Conservation (phyloP, 2,797 vertebrate genomes). For the Acipenser ruthenus region DNA sequence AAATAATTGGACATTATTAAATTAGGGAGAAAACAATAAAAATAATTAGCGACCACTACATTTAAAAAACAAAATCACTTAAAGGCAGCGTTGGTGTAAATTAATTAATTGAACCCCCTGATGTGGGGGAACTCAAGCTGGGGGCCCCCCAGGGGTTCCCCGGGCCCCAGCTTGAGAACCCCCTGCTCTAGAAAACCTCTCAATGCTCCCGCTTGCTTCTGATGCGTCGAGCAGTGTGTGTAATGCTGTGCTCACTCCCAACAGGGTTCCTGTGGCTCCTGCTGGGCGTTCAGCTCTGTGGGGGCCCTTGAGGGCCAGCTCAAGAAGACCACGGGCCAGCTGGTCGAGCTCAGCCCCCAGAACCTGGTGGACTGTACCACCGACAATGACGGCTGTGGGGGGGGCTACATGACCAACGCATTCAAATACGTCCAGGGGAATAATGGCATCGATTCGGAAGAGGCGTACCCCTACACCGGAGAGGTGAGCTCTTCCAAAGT, state of each 20-base stretch:
- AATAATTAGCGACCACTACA: no score
- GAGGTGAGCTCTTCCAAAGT: constrained; percentile 46
- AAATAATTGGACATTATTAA: no score
- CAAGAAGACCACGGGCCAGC: constrained; percentile 71
- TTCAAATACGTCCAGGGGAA: constrained; percentile 81
- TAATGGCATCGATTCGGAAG: constrained; percentile 83
- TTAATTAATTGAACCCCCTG: no score
- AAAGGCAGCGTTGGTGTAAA: no score
- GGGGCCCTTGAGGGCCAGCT: constrained; percentile 89
- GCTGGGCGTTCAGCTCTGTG: constrained; percentile 90
- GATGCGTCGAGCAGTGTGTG: background rate
- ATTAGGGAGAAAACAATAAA: no score
- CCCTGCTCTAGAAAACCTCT: background rate
- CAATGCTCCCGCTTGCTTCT: background rate
- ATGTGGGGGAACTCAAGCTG: no score
- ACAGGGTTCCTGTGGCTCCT: constrained; percentile 87
- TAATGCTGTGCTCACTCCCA: background rate
- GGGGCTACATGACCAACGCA: constrained; percentile 94
- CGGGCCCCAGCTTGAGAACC: background rate
- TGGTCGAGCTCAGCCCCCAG: constrained; percentile 81
- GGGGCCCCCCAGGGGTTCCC: no score
- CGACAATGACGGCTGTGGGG: constrained; percentile 79
- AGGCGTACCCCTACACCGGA: constrained; percentile 77
- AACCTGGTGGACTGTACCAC: constrained; percentile 91
- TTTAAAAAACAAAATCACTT: no score